Percentiles rank a stretch among this genome's conserved stretches.
Conservation (phyloP, 2,113 vertebrate species). For the Meleagris gallopavo region DNA sequence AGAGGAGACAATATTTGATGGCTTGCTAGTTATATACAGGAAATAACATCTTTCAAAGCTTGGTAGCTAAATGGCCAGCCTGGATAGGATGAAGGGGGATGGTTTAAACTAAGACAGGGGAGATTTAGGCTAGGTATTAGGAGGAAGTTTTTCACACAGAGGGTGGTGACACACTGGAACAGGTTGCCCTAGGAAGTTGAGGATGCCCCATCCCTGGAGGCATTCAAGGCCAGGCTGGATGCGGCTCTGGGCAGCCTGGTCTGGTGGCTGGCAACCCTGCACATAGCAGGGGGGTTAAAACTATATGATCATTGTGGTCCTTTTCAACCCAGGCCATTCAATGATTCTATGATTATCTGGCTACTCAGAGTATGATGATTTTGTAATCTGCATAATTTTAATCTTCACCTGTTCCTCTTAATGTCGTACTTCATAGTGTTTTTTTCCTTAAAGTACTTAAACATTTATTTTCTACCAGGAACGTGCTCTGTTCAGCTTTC, state of each 20-base stretch:
- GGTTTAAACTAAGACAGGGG: no score
- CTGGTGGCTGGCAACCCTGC: no score
- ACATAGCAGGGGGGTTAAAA: no score
- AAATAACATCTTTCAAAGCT: background rate
- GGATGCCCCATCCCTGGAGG: no score
- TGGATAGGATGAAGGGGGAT: background rate
- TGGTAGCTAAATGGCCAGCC: background rate
- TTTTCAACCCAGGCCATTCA: no score
- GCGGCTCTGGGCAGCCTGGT: no score
- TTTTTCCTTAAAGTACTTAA: background rate
- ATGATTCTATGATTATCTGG: background rate
- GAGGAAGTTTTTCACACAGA: no score
- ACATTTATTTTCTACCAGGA: background rate
- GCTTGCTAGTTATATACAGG: background rate
- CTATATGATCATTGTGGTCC: no score
- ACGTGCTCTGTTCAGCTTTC: background rate
- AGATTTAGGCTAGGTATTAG: no score
- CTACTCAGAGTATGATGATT: background rate
- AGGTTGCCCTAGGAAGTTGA: no score
- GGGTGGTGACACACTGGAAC: no score
- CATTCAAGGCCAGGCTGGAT: no score
- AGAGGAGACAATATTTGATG: background rate
- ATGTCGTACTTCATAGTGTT: background rate
- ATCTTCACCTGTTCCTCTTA: background rate
- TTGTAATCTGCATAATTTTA: background rate